These are phyloP conservation scores for Phengaris arion DNA, from an alignment of 2,888 invertebrate genomes.

Conservation along the genomic window DNA sequence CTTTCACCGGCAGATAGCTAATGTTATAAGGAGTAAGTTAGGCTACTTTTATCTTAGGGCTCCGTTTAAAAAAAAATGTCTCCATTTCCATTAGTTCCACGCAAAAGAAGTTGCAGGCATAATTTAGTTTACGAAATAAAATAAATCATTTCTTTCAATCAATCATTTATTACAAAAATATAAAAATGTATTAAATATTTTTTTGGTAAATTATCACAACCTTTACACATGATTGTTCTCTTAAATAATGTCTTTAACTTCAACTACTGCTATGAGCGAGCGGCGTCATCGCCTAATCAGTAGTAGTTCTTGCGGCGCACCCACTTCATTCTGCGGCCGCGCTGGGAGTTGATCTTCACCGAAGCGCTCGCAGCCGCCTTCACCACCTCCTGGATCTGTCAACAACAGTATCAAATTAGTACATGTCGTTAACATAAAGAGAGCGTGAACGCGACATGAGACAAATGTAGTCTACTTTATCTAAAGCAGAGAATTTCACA, in stretches of 20 bases:
- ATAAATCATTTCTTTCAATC: background rate
- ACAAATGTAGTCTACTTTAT: no score
- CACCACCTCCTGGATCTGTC: constrained; percentile 96
- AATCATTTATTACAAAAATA: constrained; percentile 15
- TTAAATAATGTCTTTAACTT: background rate
- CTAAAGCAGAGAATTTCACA: no score
- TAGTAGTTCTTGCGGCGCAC: constrained; percentile 80
- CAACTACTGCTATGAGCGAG: background rate
- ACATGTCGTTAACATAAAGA: no score
- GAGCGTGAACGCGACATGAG: no score
- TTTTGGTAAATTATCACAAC: constrained; percentile 21
- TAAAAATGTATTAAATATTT: constrained; percentile 16
- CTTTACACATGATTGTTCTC: constrained; percentile 3
- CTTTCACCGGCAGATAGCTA: no score
- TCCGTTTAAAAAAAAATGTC: no score
- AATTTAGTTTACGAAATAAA: background rate
- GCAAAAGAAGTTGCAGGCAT: no score
- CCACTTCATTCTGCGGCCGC: constrained; percentile 93
- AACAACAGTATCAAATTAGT: background rate
- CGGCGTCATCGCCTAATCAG: constrained; percentile 31
- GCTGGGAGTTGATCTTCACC: constrained; percentile 97
- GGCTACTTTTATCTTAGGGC: no score
- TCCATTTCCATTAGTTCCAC: no score
- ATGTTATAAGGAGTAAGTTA: no score
- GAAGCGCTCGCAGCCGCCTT: constrained; percentile 98